Evolutionary conservation across 2,113 vertebrate genomes (phyloP), one percentile per base, ranked within the genome.

Genomic region (Struthidea cinerea): DNA sequence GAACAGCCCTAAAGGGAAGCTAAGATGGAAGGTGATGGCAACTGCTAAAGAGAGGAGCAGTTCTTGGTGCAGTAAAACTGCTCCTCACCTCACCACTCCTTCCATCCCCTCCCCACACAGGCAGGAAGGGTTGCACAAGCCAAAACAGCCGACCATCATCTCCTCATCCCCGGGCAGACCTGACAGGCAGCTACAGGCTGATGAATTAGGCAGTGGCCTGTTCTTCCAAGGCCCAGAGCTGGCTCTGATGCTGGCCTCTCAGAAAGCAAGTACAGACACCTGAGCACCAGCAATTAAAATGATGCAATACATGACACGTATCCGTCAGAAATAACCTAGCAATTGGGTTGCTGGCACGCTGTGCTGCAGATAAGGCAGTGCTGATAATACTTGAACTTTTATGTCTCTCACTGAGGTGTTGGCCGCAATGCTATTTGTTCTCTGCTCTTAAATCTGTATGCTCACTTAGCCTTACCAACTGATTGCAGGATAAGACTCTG

Each of bases 251-350:
- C 52, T 84, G 87, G 24, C 52, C 76, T 92, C 88, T 90, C 91
- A 57, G 80, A 95, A 94, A 93, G 69, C 77, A 86, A 93, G 77
- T 37, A 37, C 61, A 90, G 90, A 90, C 20, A 10, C 59, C 84
- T 11, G 59, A 90, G 60, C 57, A 60, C 18, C 28, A 87, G 89
- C 73, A 96, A 96, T 93, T 90, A 87, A 96, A 93, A 89, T 95
- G 75, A 90, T 73, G 94, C 92, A 96, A 96, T 87, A 64, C 37
- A 4, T 46, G 77, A 94, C 90, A 94, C 0, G 0, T 28, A 95
- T 68, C 69, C 8, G 6, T 89, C 93, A 97, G 83, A 96, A 93
- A 89, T 44, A 92, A 80, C 42, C n/a, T 16, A 61, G 61, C 61
- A 86, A 49, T 47, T 93, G 86, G 33, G 47, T 27, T 56, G 52